phyloP scores from a whole-genome alignment of 2,113 vertebrate species.

The Gorsachius goisagi region DNA sequence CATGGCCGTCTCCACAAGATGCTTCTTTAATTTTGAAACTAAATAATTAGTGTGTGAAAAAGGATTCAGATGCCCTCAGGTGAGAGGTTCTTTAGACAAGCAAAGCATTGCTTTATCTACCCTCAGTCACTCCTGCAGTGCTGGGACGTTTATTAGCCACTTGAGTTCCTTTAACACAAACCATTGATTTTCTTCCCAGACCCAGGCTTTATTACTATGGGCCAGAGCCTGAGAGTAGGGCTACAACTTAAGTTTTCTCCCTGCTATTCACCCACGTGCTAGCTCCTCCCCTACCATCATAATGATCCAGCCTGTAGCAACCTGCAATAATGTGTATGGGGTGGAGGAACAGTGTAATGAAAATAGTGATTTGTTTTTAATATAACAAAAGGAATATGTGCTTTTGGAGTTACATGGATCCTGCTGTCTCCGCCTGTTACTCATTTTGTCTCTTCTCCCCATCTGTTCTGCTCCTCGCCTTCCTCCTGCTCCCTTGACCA shows the following conservation, averaged over 20 bases:
- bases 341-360: not conserved
- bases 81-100: not conserved
- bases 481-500: slow-evolving; percentile 12
- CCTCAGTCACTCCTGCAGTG: not conserved
- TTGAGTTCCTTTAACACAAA: slow-evolving; percentile 12
- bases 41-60: not conserved
- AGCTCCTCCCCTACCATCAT: not conserved
- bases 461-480: slow-evolving; percentile 10
- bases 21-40: not conserved
- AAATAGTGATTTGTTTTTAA: slow-evolving; percentile 31
- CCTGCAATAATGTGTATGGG: not conserved
- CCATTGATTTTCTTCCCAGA: not conserved
- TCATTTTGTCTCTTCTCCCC: slow-evolving; percentile 4
- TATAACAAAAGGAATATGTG: slow-evolving; percentile 5
- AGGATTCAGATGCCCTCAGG: not conserved
- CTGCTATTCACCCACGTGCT: not conserved
- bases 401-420: slow-evolving; percentile 14
- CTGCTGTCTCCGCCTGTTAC: not conserved
- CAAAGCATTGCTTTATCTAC: not conserved
- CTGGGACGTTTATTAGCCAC: not conserved
- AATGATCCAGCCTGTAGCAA: not conserved
- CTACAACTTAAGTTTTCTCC: not conserved
- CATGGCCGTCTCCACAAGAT: not conserved
- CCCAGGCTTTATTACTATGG: not conserved
- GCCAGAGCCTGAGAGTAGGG: not conserved